Evolutionary conservation across 2,888 invertebrate genomes (phyloP).

Genomic region (Cylindroiulus punctatus): DNA sequence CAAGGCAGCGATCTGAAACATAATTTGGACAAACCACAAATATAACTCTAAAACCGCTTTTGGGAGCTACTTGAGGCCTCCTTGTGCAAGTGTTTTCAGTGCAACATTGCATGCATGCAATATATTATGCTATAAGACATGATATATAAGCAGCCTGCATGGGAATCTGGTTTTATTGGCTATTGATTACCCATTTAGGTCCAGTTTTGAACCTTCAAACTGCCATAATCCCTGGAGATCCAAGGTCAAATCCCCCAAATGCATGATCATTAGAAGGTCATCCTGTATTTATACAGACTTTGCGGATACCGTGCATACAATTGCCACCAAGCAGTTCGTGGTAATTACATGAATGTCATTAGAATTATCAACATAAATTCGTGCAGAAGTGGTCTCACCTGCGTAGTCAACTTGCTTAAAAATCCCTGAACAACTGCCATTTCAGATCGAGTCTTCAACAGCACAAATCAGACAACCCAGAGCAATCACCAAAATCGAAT

Average conservation of each 20-base stretch:
- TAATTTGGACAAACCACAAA: too few species aligned
- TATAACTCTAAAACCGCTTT: too few species aligned
- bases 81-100: too few species aligned
- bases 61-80: too few species aligned
- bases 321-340: too few species aligned
- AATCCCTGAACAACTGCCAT: conserved; percentile 2
- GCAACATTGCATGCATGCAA: too few species aligned
- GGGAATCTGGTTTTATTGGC: background rate
- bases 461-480: background rate
- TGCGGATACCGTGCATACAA: too few species aligned
- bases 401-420: background rate
- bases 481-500: background rate
- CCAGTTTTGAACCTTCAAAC: background rate
- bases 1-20: too few species aligned
- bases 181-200: background rate
- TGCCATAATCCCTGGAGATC: background rate
- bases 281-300: too few species aligned
- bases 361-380: background rate
- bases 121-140: too few species aligned
- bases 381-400: background rate
- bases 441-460: background rate
- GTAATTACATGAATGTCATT: background rate
- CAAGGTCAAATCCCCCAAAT: background rate
- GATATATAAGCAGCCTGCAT: background rate
- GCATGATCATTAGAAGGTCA: background rate